These are phyloP conservation scores for Macrostomum lignano DNA, from an alignment of 1,140 invertebrate species.

Conservation along the genomic window DNA sequence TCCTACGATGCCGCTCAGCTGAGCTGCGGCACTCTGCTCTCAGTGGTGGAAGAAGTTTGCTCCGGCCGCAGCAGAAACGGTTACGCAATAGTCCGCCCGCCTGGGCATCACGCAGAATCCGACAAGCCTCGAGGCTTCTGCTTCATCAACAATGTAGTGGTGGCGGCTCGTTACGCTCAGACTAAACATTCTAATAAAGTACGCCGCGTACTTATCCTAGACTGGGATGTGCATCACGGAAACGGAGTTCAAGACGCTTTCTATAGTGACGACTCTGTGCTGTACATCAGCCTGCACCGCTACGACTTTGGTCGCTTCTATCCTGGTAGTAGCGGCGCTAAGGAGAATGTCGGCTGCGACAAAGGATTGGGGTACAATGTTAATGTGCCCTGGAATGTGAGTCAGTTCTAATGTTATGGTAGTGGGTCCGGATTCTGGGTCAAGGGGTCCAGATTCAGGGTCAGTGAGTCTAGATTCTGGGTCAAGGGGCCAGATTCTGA, in stretches of 20 bases:
- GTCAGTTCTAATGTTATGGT: no score
- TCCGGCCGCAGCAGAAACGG: slow-evolving; percentile 25
- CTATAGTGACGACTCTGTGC: slow-evolving; percentile 34
- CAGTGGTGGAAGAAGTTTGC: slow-evolving; percentile 48
- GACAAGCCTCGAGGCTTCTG: slow-evolving; percentile 51
- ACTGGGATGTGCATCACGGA: slow-evolving; percentile 82
- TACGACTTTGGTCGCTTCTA: slow-evolving; percentile 59
- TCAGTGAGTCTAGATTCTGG: no score
- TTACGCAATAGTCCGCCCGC: slow-evolving; percentile 11
- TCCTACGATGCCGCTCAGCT: slow-evolving; percentile 39
- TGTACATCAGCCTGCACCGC: slow-evolving; percentile 65
- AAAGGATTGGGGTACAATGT: slow-evolving; percentile 45
- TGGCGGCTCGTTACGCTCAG: slow-evolving; percentile 47
- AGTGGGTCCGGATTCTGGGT: no score
- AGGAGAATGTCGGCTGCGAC: slow-evolving; percentile 35
- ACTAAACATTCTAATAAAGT: slow-evolving; percentile 27
- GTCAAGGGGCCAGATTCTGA: no score
- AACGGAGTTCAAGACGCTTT: slow-evolving; percentile 57
- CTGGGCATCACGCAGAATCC: slow-evolving; percentile 42
- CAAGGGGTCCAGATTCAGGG: no score
- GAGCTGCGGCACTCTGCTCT: slow-evolving; percentile 43
- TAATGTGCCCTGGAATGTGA: slow-evolving; percentile 65
- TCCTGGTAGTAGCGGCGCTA: slow-evolving; percentile 41
- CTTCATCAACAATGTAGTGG: slow-evolving; percentile 54
- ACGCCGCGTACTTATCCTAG: slow-evolving; percentile 46